Evolutionary conservation across 2,888 invertebrate species (phyloP).

Genomic region (Tortricodes alternella): DNA sequence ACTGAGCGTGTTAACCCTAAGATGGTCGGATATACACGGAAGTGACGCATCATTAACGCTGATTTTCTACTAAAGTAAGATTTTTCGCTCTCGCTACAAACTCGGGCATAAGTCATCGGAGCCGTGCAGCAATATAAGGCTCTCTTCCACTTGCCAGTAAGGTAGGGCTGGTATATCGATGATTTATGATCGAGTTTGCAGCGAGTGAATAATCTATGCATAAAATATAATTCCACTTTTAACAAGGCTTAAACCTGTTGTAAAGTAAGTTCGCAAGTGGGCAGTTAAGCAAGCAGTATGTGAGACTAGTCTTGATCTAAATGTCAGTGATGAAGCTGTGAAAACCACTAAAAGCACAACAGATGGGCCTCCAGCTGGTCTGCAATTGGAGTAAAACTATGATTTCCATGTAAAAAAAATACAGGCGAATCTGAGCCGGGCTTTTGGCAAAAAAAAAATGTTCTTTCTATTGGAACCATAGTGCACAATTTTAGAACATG

Average conservation of each 20-base stretch:
- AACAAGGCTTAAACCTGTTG: conserved; percentile 45
- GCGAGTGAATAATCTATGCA: no score
- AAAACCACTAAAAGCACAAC: conserved; percentile 53
- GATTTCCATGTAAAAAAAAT: conserved; percentile 34
- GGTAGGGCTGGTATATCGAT: no score
- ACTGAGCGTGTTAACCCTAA: no score
- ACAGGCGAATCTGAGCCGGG: conserved; percentile 1
- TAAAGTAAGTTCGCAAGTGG: conserved; percentile 6
- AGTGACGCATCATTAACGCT: no score
- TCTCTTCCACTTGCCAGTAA: no score
- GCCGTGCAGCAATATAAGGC: no score
- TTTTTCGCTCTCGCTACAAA: no score
- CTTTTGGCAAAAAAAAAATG: not conserved
- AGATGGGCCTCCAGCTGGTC: conserved; percentile 60
- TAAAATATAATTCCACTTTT: conserved; percentile 36
- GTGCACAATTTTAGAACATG: no score
- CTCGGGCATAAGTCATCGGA: no score
- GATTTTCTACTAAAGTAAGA: no score
- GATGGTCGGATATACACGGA: no score
- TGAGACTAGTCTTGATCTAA: conserved; percentile 35
- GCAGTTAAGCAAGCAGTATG: conserved; percentile 35
- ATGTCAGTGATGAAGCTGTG: conserved; percentile 50
- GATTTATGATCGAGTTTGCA: no score
- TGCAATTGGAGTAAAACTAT: conserved; percentile 59
- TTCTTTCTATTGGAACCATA: not conserved